Evolutionary conservation across 1,140 invertebrate species (phyloP), one percentile per base, ranked within the genome.

Genomic region (Ooceraea biroi): DNA sequence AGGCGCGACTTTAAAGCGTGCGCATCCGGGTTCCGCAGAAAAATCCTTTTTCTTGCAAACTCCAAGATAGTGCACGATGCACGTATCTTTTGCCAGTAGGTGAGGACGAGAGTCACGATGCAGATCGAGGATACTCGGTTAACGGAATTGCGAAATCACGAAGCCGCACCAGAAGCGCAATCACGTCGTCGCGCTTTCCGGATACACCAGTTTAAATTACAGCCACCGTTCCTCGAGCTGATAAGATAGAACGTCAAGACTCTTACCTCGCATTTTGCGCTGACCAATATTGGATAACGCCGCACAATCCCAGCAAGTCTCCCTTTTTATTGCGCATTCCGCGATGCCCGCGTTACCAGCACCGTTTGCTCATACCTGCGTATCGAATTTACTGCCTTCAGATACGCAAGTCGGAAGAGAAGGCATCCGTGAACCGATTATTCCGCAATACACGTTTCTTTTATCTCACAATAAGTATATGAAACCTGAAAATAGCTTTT

Each of bases 181-280:
- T 36, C 80, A 60, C 19, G 19, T 19, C 14, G 17, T 69, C 69
- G 48, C 46, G n/a, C 19, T 80, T 69, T 57, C 36, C 44, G 50
- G 25, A 71, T n/a, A 71, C 69, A 58, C 36, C 22, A 22, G 50
- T 57, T 80, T 71, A 71, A 80, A 80, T 80, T 80, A 71, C 68
- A 57, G 22, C 36, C 41, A 30, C 41, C 65, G 48, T 57, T 80
- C 50, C 27, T 44, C 48, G 22, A n/a, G 30, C 50, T 46, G 76
- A 80, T 80, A 80, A 80, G 76, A 80, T 80, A 71, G 36, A 44
- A 55, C 30, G 69, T 17, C 8, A 7, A 7, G 52, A 71, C n/a
- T 11, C 17, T 44, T 55, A 44, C 52, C 22, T 80, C 65, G 41
- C 25, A 50, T 41, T 58, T 80, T 57, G 12, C 12, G n/a, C n/a